Evolutionary conservation across 2,888 invertebrate species (phyloP).

Genomic region (Xanthorhoe spadicearia): DNA sequence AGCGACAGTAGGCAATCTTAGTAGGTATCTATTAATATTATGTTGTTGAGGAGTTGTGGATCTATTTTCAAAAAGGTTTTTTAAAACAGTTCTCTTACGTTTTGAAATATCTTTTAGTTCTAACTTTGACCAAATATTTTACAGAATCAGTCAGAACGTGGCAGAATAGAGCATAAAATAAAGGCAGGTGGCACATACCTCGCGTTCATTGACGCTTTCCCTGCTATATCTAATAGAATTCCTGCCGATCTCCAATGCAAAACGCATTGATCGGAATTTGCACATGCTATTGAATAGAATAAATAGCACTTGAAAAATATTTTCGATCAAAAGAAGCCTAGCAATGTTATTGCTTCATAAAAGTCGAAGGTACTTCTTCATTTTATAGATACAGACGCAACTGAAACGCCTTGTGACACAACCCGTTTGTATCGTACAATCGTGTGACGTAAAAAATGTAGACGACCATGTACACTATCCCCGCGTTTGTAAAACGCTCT

Average conservation of each 20-base stretch:
- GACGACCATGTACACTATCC: no score
- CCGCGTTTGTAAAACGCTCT: no score
- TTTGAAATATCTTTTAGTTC: neutral
- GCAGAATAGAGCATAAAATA: slow-evolving; percentile 50
- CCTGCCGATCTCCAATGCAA: slow-evolving; percentile 40
- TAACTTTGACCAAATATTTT: neutral
- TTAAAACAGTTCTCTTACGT: no score
- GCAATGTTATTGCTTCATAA: neutral
- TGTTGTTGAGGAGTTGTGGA: no score
- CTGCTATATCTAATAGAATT: slow-evolving; percentile 42
- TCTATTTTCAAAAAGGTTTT: no score
- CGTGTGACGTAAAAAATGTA: no score
- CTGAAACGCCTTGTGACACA: no score
- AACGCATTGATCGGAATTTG: slow-evolving; percentile 24
- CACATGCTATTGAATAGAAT: slow-evolving; percentile 14
- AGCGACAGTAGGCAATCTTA: no score
- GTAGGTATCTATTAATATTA: no score
- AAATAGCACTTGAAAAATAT: neutral
- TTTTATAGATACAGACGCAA: no score
- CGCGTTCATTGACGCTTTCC: slow-evolving; percentile 41
- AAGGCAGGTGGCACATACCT: slow-evolving; percentile 53
- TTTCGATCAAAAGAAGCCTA: neutral
- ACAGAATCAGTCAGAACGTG: slow-evolving; percentile 39
- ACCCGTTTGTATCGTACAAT: no score
- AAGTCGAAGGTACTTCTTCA: neutral